phyloP scores from a whole-genome alignment of 2,113 vertebrate genomes.

The Sminthopsis crassicaudata region DNA sequence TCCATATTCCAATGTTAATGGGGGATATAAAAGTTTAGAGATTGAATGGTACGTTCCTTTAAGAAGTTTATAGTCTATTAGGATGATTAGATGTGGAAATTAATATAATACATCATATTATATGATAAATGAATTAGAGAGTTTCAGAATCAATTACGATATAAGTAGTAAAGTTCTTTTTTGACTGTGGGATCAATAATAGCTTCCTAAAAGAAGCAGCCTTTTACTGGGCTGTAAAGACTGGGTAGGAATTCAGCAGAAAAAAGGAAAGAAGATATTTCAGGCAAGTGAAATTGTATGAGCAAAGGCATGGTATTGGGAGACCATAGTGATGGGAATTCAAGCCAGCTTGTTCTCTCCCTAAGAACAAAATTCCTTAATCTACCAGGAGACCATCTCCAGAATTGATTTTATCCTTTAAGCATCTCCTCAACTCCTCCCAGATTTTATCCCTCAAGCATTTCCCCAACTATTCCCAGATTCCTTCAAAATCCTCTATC shows the following conservation, averaged over 20 bases:
- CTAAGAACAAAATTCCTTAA: too few relatives aligned
- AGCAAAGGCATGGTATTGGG: not conserved
- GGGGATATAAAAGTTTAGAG: not conserved
- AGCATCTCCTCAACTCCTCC: too few relatives aligned
- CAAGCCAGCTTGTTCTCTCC: too few relatives aligned
- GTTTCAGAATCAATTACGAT: not conserved
- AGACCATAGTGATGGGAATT: not conserved
- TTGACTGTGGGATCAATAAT: not conserved
- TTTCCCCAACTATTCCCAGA: too few relatives aligned
- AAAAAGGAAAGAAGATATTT: not conserved
- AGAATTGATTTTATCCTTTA: too few relatives aligned
- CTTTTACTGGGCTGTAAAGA: not conserved
- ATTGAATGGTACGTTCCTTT: not conserved
- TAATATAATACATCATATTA: not conserved
- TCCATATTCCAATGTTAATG: not conserved
- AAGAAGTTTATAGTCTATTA: not conserved
- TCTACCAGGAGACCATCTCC: too few relatives aligned
- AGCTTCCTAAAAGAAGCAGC: not conserved
- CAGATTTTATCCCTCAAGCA: too few relatives aligned
- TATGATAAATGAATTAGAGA: not conserved
- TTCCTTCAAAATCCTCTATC: too few relatives aligned
- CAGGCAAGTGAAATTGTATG: not conserved
- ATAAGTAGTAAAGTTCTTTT: not conserved
- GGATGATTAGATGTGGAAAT: not conserved
- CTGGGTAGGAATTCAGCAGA: not conserved